Base-by-base conservation (phyloP, 2,888 invertebrate genomes). In the Rhaphigaster nebulosa region DNA sequence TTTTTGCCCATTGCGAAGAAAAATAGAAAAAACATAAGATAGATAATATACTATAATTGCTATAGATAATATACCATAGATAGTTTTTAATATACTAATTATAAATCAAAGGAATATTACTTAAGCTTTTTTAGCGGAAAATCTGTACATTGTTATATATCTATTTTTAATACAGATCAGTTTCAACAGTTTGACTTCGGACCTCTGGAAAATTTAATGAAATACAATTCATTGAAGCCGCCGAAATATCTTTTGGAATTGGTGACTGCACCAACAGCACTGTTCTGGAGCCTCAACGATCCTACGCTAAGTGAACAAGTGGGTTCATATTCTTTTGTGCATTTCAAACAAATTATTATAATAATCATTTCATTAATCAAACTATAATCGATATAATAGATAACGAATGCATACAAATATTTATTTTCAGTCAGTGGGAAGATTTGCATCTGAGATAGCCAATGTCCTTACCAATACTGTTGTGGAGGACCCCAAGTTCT, bases 241-340 rank as follows among this genome's bases (percentile, higher is more conserved):
- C 70, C 70, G 20, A 76, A 76, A 23, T 76, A 76, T 38, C 70
- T 20, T 76, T 23, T 76, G 70, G 70, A 76, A 38, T 38, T 76
- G 38, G 20, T 38, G 70, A 76, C 70, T 38, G 20, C 70, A 20
- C 70, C 70, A 38, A 76, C 38, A 20, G 70, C 70, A 6, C 38
- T 76, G 18, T 76, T 76, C 34, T 76, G 70, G 70, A 76, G 70
- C n/a, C 38, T 38, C 38, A 76, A 76, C 38, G 70, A 76, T 23
- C 70, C 70, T 23, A 76, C 70, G 23, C 8, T 76, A 12, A 38
- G 10, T 23, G 70, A 76, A 76, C 8, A 38, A 76, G 70, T 76
- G 38, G 2, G 70, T 76, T 76, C 13, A 76, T 12, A 70, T 70
- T 70, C 29, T 70, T 70, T 70, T 1, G 15, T 1, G 5, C 10